Evolutionary conservation across 1,140 invertebrate genomes (phyloP), one percentile per base, ranked within the genome.

Genomic region (Kradibia gibbosae): DNA sequence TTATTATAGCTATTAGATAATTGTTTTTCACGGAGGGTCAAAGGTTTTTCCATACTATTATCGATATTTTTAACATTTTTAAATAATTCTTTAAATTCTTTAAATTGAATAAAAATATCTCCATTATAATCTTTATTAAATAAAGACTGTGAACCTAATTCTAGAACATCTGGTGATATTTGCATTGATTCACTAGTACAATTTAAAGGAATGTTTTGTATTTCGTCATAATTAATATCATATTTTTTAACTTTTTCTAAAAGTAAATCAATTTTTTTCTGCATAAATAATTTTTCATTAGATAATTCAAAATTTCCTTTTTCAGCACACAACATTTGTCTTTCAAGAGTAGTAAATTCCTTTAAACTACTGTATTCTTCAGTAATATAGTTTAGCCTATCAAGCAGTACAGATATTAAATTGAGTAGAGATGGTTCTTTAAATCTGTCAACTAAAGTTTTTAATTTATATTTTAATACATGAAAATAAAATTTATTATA

Each of bases 281-380:
- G 57, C 67, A 78, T 48, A 42, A 78, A 65, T 28, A 55, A 42
- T 78, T 65, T 78, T 45, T 82, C 81, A 31, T 22, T 50, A 17
- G 28, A 8, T 31, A 57, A 67, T 36, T 55, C 60, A 78, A 39
- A 65, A 67, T 67, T 22, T 50, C 1, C 15, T 74, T 80, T 8
- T 70, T 87, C 85, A 3, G 86, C 86, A 20, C 81, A 67, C 11
- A 77, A 76, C n/a, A 88, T 39, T 81, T 89, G 89, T 48, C 85
- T 89, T 75, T 90, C 89, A 28, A 90, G 79, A 28, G 80, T 85
- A 13, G 89, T 88, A n/a, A 85, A 86, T 81, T 89, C 87, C 70
- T 80, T 77, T 0, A 90, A 74, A 50, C 45, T 50, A 13, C 86
- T 72, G 11, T 85, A 85, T 76, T 90, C 86, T 7, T 79, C 72